Evolutionary conservation across 2,888 invertebrate species (phyloP), one percentile per base, ranked within the genome.

Genomic region (Candidula unifasciata): DNA sequence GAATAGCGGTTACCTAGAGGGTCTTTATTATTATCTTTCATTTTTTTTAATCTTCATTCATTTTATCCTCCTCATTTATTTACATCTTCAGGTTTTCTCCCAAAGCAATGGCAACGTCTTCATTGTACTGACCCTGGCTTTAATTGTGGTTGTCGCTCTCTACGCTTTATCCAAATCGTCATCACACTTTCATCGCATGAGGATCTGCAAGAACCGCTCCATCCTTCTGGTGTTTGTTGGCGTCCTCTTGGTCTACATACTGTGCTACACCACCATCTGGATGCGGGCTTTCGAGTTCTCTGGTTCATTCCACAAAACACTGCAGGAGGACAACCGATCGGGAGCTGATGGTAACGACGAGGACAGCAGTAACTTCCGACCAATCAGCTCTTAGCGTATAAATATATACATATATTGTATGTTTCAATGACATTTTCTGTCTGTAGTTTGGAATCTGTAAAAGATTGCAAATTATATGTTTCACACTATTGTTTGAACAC

Each of bases 251-350:
- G 87, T 92, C 27, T 92, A 92, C 86, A 89, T 92, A 82, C 89
- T 91, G 89, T 91, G 91, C 86, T 91, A 91, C 85, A 91, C 92
- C 16, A 90, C 91, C n/a, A 90, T 91, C 52, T 91, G 91, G 91
- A 90, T 92, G 90, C 90, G 91, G 60, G 91, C 90, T 8, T 88
- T 90, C 86, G 90, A 91, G 83, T 90, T 91, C 77, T 89, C 89
- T 77, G 90, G 90, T 16, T 90, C 91, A 30, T 88, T 90, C 77
- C 90, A 89, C 81, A 90, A 91, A 77, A 87, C 89, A 8, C 57
- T 86, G 21, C 86, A 86, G 79, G 84, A 85, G 81, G 81, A 85
- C 71, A 81, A 66, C 18, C 24, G 77, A 27, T 33, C 54, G 13
- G 37, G 54, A 21, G 30, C 3, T 6, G 68, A n/a, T 10, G 64